Conservation (phyloP, 2,113 vertebrate genomes). For the Cavia aperea region DNA sequence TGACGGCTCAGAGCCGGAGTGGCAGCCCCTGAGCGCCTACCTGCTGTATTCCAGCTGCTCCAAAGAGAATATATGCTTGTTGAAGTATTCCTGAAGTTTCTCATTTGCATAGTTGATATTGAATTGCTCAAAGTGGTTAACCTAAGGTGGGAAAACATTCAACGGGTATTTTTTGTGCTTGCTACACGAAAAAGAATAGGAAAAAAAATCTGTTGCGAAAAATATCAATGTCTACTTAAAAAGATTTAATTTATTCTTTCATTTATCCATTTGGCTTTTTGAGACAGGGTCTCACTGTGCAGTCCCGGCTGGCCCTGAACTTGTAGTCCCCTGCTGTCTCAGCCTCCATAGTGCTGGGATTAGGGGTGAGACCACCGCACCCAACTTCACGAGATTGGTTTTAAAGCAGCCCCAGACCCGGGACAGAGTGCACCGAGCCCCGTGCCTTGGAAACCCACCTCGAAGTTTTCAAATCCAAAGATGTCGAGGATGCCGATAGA, state of each 20-base stretch:
- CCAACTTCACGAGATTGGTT: neutral
- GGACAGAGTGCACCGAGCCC: neutral
- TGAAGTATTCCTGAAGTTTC: slow-evolving; percentile 99
- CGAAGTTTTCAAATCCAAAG: slow-evolving; percentile 98
- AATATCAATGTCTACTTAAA: neutral
- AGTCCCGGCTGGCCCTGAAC: neutral
- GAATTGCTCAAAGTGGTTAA: slow-evolving; percentile 98
- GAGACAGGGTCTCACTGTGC: neutral
- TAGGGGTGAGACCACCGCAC: neutral
- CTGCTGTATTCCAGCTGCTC: slow-evolving; percentile 98
- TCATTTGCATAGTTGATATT: slow-evolving; percentile 99
- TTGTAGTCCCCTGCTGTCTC: neutral
- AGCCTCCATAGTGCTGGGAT: neutral
- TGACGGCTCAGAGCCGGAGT: neutral
- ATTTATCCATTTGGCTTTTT: neutral
- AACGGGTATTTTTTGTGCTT: neutral
- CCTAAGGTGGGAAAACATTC: slow-evolving; percentile 71
- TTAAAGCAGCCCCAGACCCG: neutral
- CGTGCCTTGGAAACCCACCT: slow-evolving; percentile 76
- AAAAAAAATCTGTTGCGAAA: neutral
- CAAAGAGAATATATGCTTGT: slow-evolving; percentile 98
- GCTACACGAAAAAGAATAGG: neutral
- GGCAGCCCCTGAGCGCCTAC: slow-evolving; percentile 69
- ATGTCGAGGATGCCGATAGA: slow-evolving; percentile 97
- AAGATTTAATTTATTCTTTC: neutral